Evolutionary conservation across 1,140 invertebrate genomes (phyloP), one percentile per base, ranked within the genome.

Genomic region (Yoshiicerus persimilis): DNA sequence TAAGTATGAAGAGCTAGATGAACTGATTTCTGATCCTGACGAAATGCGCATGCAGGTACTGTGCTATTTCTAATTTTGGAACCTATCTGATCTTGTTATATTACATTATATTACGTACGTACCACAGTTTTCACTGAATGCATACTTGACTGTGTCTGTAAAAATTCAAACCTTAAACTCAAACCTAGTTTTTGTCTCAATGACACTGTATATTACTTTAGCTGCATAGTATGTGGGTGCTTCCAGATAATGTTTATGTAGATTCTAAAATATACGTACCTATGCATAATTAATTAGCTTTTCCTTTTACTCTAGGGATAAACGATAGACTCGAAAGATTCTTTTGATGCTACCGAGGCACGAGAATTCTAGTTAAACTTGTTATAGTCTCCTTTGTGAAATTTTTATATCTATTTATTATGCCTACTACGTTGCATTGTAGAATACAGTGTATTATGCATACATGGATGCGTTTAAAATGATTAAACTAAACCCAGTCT

Each of bases 11-110:
- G 95, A 96, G 88, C 92, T 99, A 16, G 96, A 98, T 89, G 97
- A 98, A 88, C 92, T 99, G 64, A 95, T 97, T 20, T 95, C 96
- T 0, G 97, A 99, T 93, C 97, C 97, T 0, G 98, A 99, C 92
- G 97, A 97, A 90, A 98, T 99, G 96, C 94, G 97, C 91, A 98
- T 99, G 97, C 98, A 99, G 92, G 91, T 91, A 86, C 34, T 38
- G 20, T 47, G 20, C 38, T 34, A n/a, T 80, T 80, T 80, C 75
- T 80, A 80, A 80, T 34, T 34, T 80, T 80, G 75, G 75, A 80
- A 36, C 13, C 34, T n/a, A 56, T 56, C 47, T 56, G 47, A 56
- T 56, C 47, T 6, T n/a, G 47, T 56, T 16, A 11, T 16, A 16
- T 5, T 56, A 56, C 47, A 56, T n/a, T n/a, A 56, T 56, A n/a